Base-by-base conservation (phyloP, 1,140 invertebrate genomes). In the Lepidurus apus region DNA sequence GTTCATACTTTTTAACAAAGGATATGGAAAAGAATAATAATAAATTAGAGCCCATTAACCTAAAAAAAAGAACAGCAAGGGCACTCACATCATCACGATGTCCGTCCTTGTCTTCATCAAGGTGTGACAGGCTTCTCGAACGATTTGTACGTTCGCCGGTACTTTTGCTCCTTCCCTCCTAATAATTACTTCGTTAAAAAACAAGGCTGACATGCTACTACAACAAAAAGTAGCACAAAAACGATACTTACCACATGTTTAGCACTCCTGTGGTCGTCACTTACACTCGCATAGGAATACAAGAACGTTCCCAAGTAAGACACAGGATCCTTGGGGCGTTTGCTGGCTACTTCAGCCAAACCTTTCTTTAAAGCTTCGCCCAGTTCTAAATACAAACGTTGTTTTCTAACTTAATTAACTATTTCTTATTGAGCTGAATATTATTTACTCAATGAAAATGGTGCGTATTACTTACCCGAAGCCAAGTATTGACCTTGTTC, bases 351-450 rank as follows among this genome's bases (percentile, higher is more conserved):
- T 87, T 95, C 92, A 26, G 93, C 93, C 77, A 95, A 85, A 80
- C 93, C 93, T 89, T 92, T 93, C 78, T 95, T 92, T 77, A 95
- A 87, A 74, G 93, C 93, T 88, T 95, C 93, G 73, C 93, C 93
- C 42, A 95, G 87, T 81, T 92, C 93, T 93, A 85, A 81, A 87
- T 84, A 83, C 83, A 80, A 42, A 74, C 47, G 34, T 4, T 34
- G 34, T 34, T 34, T 34, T 34, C 4, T 34, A 34, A 26, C 34
- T 34, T 34, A 34, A 4, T 4, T 34, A 34, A 34, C 34, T 34
- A 34, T 4, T 34, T 34, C 34, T 34, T 4, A 34, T 34, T 34
- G 3, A 34, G 4, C 3, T 24, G 26, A 21, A 79, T 43, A 13
- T 5, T n/a, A 78, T 74, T 77, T 21, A 13, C 43, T 78, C 2